phyloP scores from a whole-genome alignment of 2,888 invertebrate genomes.

The Crepidodera aurea region DNA sequence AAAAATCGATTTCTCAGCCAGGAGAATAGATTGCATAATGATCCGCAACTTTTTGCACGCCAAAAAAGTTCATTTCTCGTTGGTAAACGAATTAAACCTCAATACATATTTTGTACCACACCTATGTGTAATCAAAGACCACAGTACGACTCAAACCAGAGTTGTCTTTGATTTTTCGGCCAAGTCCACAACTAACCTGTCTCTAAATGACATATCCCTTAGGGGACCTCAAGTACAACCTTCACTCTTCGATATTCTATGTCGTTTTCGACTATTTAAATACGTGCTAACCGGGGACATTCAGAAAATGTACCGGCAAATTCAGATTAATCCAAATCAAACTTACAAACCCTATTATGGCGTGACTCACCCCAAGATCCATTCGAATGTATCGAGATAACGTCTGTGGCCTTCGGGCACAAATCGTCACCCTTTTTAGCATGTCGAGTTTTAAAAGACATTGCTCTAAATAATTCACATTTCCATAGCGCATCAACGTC shows the following conservation, averaged over 20 bases:
- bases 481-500: background rate
- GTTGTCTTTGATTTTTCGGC: constrained; percentile 31
- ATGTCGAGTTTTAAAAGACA: background rate
- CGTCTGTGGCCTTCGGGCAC: background rate
- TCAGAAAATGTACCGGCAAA: constrained; percentile 24
- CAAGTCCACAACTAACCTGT: constrained; percentile 13
- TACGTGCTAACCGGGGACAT: constrained; percentile 24
- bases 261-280: constrained; percentile 21
- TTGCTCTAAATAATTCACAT: background rate
- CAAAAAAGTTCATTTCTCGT: no score
- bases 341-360: background rate
- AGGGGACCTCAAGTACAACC: constrained; percentile 23
- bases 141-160: constrained; percentile 24
- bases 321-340: background rate
- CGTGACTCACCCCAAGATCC: background rate
- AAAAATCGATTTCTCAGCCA: no score
- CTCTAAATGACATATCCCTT: constrained; percentile 23
- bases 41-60: no score
- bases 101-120: constrained; percentile 30
- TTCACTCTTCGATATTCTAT: constrained; percentile 28
- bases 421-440: background rate
- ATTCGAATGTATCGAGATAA: background rate
- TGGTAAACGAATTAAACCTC: no score
- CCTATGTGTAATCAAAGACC: constrained; percentile 31
- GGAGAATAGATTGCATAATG: no score